Percentiles rank a stretch among this genome's conserved stretches.
phyloP scores from a whole-genome alignment of 2,888 invertebrate species.

The Epistrophella euchroma region DNA sequence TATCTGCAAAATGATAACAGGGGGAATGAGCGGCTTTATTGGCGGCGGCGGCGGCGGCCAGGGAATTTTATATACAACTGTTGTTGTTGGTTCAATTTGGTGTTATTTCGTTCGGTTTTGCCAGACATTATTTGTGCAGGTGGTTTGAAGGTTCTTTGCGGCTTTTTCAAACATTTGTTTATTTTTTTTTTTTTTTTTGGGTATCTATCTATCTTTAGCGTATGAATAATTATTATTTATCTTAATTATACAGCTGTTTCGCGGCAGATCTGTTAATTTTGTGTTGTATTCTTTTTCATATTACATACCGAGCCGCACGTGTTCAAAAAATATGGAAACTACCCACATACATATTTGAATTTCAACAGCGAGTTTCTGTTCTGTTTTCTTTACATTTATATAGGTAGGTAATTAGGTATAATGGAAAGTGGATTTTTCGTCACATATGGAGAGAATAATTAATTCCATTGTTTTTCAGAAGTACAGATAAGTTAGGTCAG shows the following conservation, averaged over 20 bases:
- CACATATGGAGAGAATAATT: neutral
- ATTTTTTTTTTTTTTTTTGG: conserved; percentile 22
- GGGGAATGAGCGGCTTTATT: neutral
- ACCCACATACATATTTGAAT: too few relatives aligned
- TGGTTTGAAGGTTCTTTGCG: conserved; percentile 68
- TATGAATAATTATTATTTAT: conserved; percentile 58
- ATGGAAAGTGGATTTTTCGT: neutral
- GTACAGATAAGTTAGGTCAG: conserved; percentile 7
- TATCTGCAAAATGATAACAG: conserved; percentile 16
- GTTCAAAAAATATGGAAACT: conserved; percentile 6
- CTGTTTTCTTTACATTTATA: neutral
- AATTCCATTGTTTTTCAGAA: neutral
- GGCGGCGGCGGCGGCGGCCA: neutral
- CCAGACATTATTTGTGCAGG: conserved; percentile 74
- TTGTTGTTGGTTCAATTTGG: conserved; percentile 3
- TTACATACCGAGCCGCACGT: conserved; percentile 20
- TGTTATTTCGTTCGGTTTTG: conserved; percentile 45
- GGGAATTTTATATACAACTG: conserved; percentile 16
- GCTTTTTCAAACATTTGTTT: conserved; percentile 28
- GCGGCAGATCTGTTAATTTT: conserved; percentile 39
- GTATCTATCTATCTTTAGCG: neutral
- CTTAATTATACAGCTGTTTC: conserved; percentile 69
- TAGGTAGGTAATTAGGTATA: neutral
- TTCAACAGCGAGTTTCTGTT: neutral
- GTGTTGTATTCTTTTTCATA: conserved; percentile 22